Percentiles rank a stretch among this genome's conserved stretches.
Conservation (phyloP, 2,113 vertebrate genomes). For the Lynx canadensis region DNA sequence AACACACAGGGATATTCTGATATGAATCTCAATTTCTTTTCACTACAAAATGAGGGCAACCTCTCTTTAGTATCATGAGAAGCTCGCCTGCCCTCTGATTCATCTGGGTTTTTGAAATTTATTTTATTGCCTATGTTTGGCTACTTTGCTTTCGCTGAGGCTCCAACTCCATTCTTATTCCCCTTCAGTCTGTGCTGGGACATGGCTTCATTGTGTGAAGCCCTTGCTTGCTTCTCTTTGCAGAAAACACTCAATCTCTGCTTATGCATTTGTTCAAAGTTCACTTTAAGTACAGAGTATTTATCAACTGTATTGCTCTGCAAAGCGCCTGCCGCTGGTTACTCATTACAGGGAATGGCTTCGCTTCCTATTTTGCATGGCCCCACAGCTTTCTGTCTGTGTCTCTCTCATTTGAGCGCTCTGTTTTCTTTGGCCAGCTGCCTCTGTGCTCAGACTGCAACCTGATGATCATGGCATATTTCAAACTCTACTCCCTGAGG, state of each 20-base stretch:
- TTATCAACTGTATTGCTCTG: conserved; percentile 44
- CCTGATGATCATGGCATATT: neutral
- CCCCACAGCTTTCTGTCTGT: neutral
- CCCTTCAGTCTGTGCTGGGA: neutral
- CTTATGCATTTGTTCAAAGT: conserved; percentile 66
- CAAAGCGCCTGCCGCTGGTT: neutral
- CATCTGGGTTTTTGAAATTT: neutral
- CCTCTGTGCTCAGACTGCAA: neutral
- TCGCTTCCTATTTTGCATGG: neutral
- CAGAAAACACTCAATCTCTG: conserved; percentile 49
- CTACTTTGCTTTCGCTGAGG: neutral
- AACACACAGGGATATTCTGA: neutral
- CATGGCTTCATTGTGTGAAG: neutral
- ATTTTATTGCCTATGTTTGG: neutral
- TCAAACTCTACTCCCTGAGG: neutral
- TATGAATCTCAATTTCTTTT: neutral
- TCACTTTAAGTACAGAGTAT: conserved; percentile 62
- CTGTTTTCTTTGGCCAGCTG: conserved; percentile 44
- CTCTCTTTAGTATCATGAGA: neutral
- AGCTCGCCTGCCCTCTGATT: neutral
- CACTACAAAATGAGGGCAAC: neutral
- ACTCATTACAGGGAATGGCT: conserved; percentile 24
- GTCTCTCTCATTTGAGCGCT: neutral
- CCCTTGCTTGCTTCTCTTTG: neutral
- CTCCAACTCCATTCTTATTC: neutral